Conservation (phyloP, 2,113 vertebrate species). For the Bubo bubo region DNA sequence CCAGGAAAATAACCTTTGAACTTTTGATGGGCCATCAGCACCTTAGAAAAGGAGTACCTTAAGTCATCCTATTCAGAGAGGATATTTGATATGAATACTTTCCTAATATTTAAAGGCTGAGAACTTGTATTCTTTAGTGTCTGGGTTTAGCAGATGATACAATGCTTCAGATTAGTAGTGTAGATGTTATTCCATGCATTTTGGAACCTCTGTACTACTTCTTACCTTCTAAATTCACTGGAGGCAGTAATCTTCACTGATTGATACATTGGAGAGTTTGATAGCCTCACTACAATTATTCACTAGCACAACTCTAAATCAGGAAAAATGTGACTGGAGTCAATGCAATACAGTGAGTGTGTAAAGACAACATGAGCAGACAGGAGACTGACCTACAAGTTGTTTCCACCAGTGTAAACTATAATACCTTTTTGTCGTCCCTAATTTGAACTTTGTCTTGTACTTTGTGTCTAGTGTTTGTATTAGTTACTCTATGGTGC, state of each 20-base stretch:
- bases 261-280: neutral
- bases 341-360: neutral
- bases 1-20: neutral
- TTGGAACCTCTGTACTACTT: neutral
- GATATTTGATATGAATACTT: neutral
- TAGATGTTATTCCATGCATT: neutral
- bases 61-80: neutral
- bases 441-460: neutral
- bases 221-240: neutral
- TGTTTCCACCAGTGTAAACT: neutral
- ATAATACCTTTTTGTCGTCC: neutral
- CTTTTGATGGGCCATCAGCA: neutral
- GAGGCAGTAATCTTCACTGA: neutral
- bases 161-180: neutral
- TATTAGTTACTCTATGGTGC: neutral
- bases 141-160: neutral
- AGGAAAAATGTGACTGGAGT: neutral
- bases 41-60: neutral
- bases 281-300: neutral
- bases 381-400: neutral
- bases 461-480: neutral
- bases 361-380: neutral
- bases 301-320: neutral
- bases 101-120: neutral
- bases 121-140: neutral